Base-by-base conservation (phyloP, 2,113 vertebrate species). In the Tursiops truncatus region DNA sequence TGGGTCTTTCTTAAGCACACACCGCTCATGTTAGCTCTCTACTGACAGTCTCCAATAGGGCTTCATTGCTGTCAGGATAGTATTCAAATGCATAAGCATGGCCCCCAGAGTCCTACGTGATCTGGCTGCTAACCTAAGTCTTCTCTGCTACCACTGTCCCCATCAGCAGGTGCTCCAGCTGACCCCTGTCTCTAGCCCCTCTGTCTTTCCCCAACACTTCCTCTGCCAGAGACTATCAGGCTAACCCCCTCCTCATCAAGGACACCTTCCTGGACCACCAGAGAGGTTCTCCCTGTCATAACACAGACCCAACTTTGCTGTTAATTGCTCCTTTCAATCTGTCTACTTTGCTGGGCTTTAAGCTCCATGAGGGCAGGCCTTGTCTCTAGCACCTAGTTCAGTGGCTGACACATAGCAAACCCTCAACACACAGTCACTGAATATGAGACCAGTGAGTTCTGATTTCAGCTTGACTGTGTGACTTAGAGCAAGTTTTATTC, bases 141-240 rank as follows among this genome's bases (percentile, higher is more conserved):
- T n/a, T 65, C 31, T 70, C 18, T 25, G 26, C 88, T 31, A 60
- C 23, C 17, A 3, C 56, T 1, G 1, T 41, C 25, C 83, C 31
- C 33, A 3, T 6, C 8, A 41, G 11, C 3, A 7, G 77, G 7
- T 6, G 0, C 44, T 53, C n/a, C 7, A 2, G 31, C 14, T 50
- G 79, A 12, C 25, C 5, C n/a, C 58, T 31, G 33, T 5, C 28
- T 56, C 56, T 15, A 38, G 63, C 56, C n/a, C 14, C 9, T 20
- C 36, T 63, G 6, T 38, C 58, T 26, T 73, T 25, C 28, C 38
- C 62, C 4, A n/a, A 26, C 11, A 21, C n/a, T n/a, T 74, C 63
- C 31, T 60, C 23, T 94, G 62, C 28, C 20, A 58, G 63, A 63
- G 56, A 17, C 23, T 44, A 8, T 44, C 71, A 33, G 6, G 8